Evolutionary conservation across 2,888 invertebrate species (phyloP).

Genomic region (Leptinotarsa peninsularis): DNA sequence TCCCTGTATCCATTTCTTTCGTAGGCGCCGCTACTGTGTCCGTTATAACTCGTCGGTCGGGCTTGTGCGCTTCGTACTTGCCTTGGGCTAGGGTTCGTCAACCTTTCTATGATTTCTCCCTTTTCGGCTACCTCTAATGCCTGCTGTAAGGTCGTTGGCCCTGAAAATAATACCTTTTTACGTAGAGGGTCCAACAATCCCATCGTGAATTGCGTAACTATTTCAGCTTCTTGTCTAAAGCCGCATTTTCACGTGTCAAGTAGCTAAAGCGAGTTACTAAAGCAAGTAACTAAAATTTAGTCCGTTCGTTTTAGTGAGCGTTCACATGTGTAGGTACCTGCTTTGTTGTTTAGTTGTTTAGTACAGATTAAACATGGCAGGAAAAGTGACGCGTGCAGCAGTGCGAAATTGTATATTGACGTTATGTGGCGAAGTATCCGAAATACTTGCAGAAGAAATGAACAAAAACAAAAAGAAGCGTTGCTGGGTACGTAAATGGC

Average conservation of each 20-base stretch:
- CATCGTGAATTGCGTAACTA: neutral
- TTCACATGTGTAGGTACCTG: neutral
- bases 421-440: neutral
- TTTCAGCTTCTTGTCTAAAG: too few relatives aligned
- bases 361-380: neutral
- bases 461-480: neutral
- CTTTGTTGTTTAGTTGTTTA: neutral
- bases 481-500: constrained; percentile 26
- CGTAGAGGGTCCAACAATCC: neutral
- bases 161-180: neutral
- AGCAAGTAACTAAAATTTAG: too few relatives aligned
- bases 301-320: neutral
- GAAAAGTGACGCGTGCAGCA: neutral
- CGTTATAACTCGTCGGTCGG: too few relatives aligned
- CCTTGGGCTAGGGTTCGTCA: neutral
- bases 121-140: neutral
- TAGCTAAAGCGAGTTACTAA: too few relatives aligned
- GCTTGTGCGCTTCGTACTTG: neutral
- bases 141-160: neutral
- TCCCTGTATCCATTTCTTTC: neutral
- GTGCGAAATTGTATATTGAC: too few relatives aligned
- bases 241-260: too few relatives aligned
- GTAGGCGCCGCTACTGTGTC: neutral
- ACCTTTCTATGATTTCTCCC: neutral
- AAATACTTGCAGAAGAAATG: neutral